Base-by-base conservation (phyloP, 2,888 invertebrate species). In the Phasia obesa region DNA sequence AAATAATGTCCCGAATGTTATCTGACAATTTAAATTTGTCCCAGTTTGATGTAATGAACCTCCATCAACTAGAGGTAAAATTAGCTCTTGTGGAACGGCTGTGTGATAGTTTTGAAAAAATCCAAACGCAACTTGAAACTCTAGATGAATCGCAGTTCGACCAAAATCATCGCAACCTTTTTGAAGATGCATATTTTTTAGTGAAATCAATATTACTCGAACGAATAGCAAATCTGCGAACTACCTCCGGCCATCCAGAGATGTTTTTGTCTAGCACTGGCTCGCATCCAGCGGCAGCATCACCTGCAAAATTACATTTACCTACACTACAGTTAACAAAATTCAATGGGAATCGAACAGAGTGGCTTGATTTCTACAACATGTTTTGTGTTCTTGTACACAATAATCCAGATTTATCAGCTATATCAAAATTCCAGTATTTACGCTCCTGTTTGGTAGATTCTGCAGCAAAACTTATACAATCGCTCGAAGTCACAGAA, bases 321-420 rank as follows among this genome's bases (percentile, higher is more conserved):
- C 70, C 70, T 3, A 47, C 57, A 0, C 31, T 57, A 15, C 70
- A 71, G n/a, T n/a, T 70, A 17, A 27, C 57, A 5, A 71, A 71
- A 59, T 59, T 60, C 23, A 67, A 19, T 42, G 67, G 53, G 19
- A 53, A 51, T 25, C 15, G 17, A n/a, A 60, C 9, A 2, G 71
- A 71, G 21, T 71, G 71, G 60, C 17, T 42, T n/a, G n/a, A n/a
- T n/a, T 71, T 49, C 13, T 71, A 60, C 19, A 71, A 71, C 17
- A 60, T 51, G 35, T 71, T 71, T 51, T 60, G 59, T 60, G 60
- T 71, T 25, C 17, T 71, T 0, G 71, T 71, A 15, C 60, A 71
- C 17, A 47, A 59, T 17, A 71, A 71, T 25, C 4, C 27, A 5
- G 57, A 70, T 4, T 23, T 70, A 42, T 44, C 69, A 21, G 4